These are phyloP conservation scores for Hartigia nigra DNA, from an alignment of 2,888 invertebrate species.

Conservation along the genomic window DNA sequence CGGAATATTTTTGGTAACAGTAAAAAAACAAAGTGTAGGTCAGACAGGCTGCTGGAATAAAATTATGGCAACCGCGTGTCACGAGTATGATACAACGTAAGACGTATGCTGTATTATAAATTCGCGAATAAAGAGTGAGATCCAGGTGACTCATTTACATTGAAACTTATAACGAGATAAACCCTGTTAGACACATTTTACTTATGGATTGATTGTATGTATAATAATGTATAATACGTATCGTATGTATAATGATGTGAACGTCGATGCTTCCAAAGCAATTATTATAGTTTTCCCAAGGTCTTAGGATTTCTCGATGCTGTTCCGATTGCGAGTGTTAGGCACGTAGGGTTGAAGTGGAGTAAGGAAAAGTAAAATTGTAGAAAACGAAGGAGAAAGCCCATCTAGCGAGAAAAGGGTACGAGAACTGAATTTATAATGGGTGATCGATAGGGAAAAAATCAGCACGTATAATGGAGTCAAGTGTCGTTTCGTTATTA, in stretches of 20 bases:
- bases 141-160: not conserved
- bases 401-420: conserved; percentile 8
- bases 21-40: not conserved
- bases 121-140: too few relatives aligned
- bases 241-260: not conserved
- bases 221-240: not conserved
- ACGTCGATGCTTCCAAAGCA: not conserved
- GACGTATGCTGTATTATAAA: too few relatives aligned
- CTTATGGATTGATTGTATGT: not conserved
- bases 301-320: not conserved
- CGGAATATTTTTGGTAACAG: not conserved
- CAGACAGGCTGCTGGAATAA: not conserved
- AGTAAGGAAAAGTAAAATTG: not conserved
- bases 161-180: not conserved
- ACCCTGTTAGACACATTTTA: not conserved
- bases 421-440: not conserved
- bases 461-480: not conserved
- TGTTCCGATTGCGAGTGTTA: not conserved
- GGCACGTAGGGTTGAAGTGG: not conserved
- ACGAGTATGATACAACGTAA: too few relatives aligned
- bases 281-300: not conserved
- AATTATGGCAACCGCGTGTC: not conserved
- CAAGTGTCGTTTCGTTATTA: conserved; percentile 29
- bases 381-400: not conserved
- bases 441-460: not conserved